Base-by-base conservation (phyloP, 2,797 vertebrate genomes). In the Alfaro cultratus region DNA sequence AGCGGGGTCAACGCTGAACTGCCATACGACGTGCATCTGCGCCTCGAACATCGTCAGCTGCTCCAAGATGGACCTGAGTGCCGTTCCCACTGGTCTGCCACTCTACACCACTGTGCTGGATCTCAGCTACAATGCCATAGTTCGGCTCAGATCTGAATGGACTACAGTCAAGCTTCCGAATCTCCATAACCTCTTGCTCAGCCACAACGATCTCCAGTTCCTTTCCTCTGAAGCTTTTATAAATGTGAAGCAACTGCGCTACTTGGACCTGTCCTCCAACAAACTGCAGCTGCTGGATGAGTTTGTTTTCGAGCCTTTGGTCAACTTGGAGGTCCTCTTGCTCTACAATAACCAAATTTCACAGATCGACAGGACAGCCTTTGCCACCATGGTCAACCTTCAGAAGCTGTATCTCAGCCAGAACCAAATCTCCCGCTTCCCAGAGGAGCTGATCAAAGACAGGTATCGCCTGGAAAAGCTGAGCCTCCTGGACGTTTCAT, bases 1-100 rank as follows among this genome's bases (percentile, higher is more conserved):
- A 1, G 71, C 62, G 0, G 93, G 90, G 26, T 86, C 95, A 0
- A 80, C 90, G 2, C 70, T 96, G 18, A 97, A 95, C 93, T 99
- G 97, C 85, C 97, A 97, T 57, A 94, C 93, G 1, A 96, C 84
- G 15, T 99, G 98, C 80, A 94, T 99, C 88, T 99, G 98, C 12
- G 98, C 98, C 94, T 98, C 98, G 89, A 98, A 98, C 94, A 97
- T 99, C 73, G 97, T 99, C 78, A 99, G 98, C 95, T 99, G 98
- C 94, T 97, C 98, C 43, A 98, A 97, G 92, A 97, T 97, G 90
- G 96, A 95, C 75, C 94, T 99, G 92, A 94, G 88, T 34, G 41
- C 18, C 0, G 89, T 98, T 57, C 98, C 98, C 0, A 72, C 88
- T 0, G 93, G 93, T 3, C 89, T 99, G 74, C 98, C 98, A 0